These are phyloP conservation scores for Ammodramus savannarum DNA, from an alignment of 2,113 vertebrate genomes.

Conservation along the genomic window DNA sequence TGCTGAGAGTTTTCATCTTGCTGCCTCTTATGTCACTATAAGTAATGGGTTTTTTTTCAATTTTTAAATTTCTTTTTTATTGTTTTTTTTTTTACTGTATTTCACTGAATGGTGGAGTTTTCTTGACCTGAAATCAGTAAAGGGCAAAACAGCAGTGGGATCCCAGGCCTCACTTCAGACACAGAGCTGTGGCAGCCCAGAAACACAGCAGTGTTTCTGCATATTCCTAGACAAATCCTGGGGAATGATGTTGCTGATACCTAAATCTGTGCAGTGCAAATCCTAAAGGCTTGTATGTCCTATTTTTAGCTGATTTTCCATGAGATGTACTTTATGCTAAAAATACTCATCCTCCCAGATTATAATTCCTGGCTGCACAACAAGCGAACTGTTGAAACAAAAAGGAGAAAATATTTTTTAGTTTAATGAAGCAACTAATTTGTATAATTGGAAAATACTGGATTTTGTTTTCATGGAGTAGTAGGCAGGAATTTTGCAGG, in stretches of 20 bases:
- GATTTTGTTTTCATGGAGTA: not conserved
- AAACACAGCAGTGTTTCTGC: not conserved
- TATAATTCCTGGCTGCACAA: not conserved
- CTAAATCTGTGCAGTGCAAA: not conserved
- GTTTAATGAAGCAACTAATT: not conserved
- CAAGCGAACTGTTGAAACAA: not conserved
- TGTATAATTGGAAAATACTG: not conserved
- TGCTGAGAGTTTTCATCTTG: not conserved
- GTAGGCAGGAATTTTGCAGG: not conserved
- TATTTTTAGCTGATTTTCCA: slow-evolving; percentile 43
- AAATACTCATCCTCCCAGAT: slow-evolving; percentile 11
- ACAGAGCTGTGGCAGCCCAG: not conserved
- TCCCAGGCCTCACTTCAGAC: not conserved
- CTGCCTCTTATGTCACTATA: not conserved
- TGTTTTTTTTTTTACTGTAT: not conserved
- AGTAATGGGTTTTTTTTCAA: not conserved
- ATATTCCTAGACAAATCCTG: not conserved
- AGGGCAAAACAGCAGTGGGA: not conserved
- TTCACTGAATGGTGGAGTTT: not conserved
- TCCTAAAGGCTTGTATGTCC: not conserved
- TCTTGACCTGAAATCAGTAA: not conserved
- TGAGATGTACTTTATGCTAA: slow-evolving; percentile 2
- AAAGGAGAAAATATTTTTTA: not conserved
- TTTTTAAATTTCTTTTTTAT: not conserved
- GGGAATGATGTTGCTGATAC: not conserved